These are phyloP conservation scores for Tiliacea citrago DNA, from an alignment of 2,888 invertebrate genomes.

Conservation along the genomic window DNA sequence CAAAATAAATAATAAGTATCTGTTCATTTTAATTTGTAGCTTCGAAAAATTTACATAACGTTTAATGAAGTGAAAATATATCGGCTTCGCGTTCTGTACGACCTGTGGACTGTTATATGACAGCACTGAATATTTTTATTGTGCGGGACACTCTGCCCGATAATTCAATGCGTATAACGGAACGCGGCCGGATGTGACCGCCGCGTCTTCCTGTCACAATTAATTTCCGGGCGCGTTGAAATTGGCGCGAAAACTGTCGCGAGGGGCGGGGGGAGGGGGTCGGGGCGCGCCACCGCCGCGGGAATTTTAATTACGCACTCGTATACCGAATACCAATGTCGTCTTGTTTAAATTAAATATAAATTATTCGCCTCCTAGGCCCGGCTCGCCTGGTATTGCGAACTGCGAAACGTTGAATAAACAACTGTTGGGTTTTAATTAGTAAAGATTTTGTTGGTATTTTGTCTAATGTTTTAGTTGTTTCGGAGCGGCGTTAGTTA, in stretches of 20 bases:
- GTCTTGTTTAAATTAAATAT: conserved; percentile 91
- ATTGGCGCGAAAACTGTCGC: conserved; percentile 91
- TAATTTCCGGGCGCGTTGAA: conserved; percentile 91
- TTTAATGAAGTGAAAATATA: conserved; percentile 42
- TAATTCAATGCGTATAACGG: conserved; percentile 85
- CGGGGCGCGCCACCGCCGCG: conserved; percentile 85
- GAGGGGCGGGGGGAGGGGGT: conserved; percentile 70
- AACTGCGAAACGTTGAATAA: conserved; percentile 85
- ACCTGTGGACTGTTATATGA: conserved; percentile 61
- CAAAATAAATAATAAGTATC: conserved; percentile 51
- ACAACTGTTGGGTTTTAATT: conserved; percentile 87
- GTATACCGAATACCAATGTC: conserved; percentile 91
- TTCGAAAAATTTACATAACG: conserved; percentile 30
- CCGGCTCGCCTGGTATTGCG: conserved; percentile 86
- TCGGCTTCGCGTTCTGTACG: conserved; percentile 39
- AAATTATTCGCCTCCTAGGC: conserved; percentile 90
- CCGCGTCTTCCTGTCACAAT: conserved; percentile 91
- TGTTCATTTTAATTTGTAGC: conserved; percentile 27
- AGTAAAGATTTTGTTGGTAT: conserved; percentile 81
- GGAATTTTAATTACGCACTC: conserved; percentile 91
- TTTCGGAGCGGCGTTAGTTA: conserved; percentile 54
- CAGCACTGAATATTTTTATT: conserved; percentile 73
- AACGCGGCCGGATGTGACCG: conserved; percentile 89
- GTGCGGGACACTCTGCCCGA: conserved; percentile 74
- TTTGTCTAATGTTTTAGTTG: conserved; percentile 70